Conservation (phyloP, 2,113 vertebrate genomes). For the Gambusia affinis region DNA sequence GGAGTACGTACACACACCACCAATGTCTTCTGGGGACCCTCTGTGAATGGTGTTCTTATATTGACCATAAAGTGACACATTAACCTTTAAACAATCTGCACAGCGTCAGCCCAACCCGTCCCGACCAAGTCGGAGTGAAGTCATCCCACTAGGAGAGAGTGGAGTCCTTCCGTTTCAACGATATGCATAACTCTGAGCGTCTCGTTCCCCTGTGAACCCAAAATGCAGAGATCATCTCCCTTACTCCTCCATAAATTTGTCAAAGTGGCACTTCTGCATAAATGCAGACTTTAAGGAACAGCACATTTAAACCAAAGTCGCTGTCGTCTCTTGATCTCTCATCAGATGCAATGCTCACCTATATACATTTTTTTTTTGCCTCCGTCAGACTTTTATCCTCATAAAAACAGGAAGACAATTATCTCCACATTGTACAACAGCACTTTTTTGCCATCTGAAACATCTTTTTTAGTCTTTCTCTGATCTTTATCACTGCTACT, state of each 20-base stretch:
- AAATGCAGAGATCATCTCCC: conserved; percentile 93
- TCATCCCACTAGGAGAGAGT: conserved; percentile 91
- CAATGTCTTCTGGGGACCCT: conserved; percentile 4
- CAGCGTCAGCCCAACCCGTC: conserved; percentile 1
- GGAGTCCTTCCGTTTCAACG: conserved; percentile 86
- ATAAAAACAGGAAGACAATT: conserved; percentile 1
- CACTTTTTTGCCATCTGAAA: background rate
- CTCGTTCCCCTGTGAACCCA: conserved; percentile 89
- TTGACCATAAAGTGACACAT: conserved; percentile 35
- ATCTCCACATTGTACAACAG: background rate
- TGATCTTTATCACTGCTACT: background rate
- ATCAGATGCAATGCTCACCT: conserved; percentile 90
- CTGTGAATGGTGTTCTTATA: conserved; percentile 12
- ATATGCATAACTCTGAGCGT: conserved; percentile 89
- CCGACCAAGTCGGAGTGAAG: conserved; percentile 84
- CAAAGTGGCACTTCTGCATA: conserved; percentile 95
- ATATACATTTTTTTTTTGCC: conserved; percentile 33
- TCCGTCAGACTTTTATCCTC: conserved; percentile 35
- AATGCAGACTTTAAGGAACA: conserved; percentile 68
- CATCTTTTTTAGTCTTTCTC: too few relatives aligned
- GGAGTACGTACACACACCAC: background rate
- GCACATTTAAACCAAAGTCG: conserved; percentile 85
- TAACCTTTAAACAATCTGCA: conserved; percentile 43
- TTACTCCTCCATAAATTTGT: conserved; percentile 92
- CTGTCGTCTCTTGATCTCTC: conserved; percentile 87